Conservation (phyloP, 2,888 invertebrate genomes). For the Agrochola circellaris region DNA sequence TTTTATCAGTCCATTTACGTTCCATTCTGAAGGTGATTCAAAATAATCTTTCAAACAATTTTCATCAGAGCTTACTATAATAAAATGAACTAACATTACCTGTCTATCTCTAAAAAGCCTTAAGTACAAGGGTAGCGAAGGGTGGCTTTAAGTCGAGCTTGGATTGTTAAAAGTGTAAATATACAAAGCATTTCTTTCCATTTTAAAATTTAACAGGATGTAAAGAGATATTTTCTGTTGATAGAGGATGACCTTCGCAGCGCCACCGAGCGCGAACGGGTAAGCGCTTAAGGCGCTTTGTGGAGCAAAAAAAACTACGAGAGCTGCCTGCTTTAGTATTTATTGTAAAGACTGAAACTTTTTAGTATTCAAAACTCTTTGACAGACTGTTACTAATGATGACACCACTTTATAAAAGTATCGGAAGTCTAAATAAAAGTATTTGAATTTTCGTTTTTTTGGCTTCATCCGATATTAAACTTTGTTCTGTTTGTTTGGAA, state of each 20-base stretch:
- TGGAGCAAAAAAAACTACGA: constrained; percentile 30
- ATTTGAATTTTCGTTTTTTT: too few relatives aligned
- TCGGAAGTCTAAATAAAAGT: too few relatives aligned
- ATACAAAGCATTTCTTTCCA: not conserved
- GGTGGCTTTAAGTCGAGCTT: not conserved
- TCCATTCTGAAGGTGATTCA: not conserved
- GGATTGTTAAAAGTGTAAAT: too few relatives aligned
- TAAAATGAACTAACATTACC: not conserved
- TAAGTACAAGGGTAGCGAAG: not conserved
- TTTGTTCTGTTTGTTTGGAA: too few relatives aligned
- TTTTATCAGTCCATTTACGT: not conserved
- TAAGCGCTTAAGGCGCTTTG: constrained; percentile 34
- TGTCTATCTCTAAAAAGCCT: not conserved
- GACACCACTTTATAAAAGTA: not conserved
- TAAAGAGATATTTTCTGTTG: constrained; percentile 38
- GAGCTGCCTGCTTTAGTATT: constrained; percentile 24
- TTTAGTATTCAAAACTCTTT: constrained; percentile 17
- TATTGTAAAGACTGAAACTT: constrained; percentile 21
- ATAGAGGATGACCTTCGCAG: constrained; percentile 33
- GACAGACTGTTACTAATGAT: not conserved
- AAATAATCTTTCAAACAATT: too few relatives aligned
- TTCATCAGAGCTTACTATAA: too few relatives aligned
- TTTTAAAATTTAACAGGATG: constrained; percentile 13
- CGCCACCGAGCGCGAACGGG: constrained; percentile 7
- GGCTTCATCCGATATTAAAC: too few relatives aligned